Base-by-base conservation (phyloP, 2,797 vertebrate genomes). In the Pagetopsis macropterus region DNA sequence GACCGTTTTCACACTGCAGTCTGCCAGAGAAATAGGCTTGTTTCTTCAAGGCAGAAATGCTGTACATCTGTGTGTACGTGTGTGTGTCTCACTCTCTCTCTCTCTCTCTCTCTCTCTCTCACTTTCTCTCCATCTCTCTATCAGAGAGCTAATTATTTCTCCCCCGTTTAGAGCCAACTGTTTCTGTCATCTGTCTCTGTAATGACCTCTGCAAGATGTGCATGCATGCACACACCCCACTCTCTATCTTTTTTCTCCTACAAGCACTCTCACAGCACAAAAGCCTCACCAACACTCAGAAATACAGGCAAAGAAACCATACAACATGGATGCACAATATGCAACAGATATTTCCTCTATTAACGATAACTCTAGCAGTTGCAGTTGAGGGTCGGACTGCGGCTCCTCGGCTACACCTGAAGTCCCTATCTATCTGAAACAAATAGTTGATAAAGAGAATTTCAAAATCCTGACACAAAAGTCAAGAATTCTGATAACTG, bases 171-270 rank as follows among this genome's bases (percentile, higher is more conserved):
- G 82, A 87, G 85, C 90, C 92, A 92, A 93, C 88, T 91, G 91
- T 91, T 92, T 92, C 88, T 89, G 84, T 91, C 90, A 92, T 93
- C 89, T 93, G 88, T 92, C 91, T 91, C 88, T 74, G 75, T 85
- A 90, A 92, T 87, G 90, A 93, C 92, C 90, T 90, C 82, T 84
- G 87, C 88, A 89, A 89, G 88, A 88, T 84, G 84, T 77, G 78
- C 78, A 68, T 54, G 69, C 81, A 83, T 67, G 65, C 82, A 74
- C 61, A 63, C 65, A 61, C 40, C 17, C 51, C 64, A 13, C 37
- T 41, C 44, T 16, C 70, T 76, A 71, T 19, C 43, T 72, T 68
- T 58, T 44, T 77, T 52, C 59, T 70, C 61, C 66, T 49, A 58
- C 45, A 65, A 48, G 63, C 43, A 43, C 46, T 41, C 64, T 21